Evolutionary conservation across 2,888 invertebrate genomes (phyloP).

Genomic region (Volucella inanis): DNA sequence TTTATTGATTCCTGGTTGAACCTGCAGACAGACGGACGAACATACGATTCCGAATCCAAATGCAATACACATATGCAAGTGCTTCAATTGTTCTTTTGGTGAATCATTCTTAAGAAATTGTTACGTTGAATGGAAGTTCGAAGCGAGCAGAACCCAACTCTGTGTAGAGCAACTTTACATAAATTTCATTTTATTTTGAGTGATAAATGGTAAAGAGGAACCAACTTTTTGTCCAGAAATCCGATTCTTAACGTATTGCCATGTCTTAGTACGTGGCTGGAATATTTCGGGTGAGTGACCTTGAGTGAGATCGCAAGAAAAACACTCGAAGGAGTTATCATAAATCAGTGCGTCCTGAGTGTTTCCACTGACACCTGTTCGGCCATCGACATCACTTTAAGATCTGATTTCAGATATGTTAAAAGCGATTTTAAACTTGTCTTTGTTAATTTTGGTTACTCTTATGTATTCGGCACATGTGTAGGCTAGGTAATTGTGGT

Average conservation of each 20-base stretch:
- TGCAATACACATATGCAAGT: slow-evolving; percentile 18
- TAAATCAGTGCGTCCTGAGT: slow-evolving; percentile 48
- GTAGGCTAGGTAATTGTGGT: no score
- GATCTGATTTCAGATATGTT: slow-evolving; percentile 34
- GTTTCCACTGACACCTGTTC: slow-evolving; percentile 37
- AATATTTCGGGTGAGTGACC: slow-evolving; percentile 67
- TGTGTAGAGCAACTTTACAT: slow-evolving; percentile 41
- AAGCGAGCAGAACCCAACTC: slow-evolving; percentile 2
- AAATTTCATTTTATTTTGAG: slow-evolving; percentile 61
- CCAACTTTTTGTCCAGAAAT: slow-evolving; percentile 35
- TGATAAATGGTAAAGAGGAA: slow-evolving; percentile 52
- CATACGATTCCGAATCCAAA: background rate
- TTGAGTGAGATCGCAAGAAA: slow-evolving; percentile 50
- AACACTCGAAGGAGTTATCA: slow-evolving; percentile 20
- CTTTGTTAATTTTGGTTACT: background rate
- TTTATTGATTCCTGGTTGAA: slow-evolving; percentile 40
- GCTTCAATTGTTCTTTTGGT: slow-evolving; percentile 41
- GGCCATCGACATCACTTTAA: slow-evolving; percentile 29
- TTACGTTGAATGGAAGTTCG: slow-evolving; percentile 27
- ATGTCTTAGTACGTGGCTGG: slow-evolving; percentile 60
- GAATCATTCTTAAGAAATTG: slow-evolving; percentile 58
- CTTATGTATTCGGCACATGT: no score
- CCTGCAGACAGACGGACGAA: background rate
- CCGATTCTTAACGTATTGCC: slow-evolving; percentile 60
- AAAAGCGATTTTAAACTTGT: slow-evolving; percentile 8